Conservation (phyloP, 2,888 invertebrate species). For the Troides helena region DNA sequence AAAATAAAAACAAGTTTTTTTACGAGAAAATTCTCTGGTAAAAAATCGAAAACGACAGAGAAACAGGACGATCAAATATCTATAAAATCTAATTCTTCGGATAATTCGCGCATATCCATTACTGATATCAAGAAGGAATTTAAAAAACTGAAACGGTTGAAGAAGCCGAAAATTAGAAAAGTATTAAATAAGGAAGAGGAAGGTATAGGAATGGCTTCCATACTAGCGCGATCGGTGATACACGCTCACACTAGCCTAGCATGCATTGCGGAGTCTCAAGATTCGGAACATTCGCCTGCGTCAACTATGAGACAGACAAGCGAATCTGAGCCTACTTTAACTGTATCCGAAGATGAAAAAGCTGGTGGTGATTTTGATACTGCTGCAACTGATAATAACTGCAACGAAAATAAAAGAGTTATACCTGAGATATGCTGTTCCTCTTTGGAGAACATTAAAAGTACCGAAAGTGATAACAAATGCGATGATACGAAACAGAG, state of each 20-base stretch:
- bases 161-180: conserved; percentile 64
- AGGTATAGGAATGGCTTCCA: conserved; percentile 83
- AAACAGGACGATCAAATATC: conserved; percentile 77
- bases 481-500: conserved; percentile 40
- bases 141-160: conserved; percentile 66
- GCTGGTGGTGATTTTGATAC: conserved; percentile 31
- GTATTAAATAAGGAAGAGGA: conserved; percentile 65
- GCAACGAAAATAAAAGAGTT: conserved; percentile 29
- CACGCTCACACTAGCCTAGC: conserved; percentile 80
- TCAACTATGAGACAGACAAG: conserved; percentile 65
- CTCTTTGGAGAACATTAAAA: conserved; percentile 63
- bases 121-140: conserved; percentile 67
- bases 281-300: conserved; percentile 68
- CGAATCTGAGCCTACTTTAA: conserved; percentile 65
- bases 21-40: conserved; percentile 81
- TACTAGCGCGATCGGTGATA: conserved; percentile 83
- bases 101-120: conserved; percentile 68
- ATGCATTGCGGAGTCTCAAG: conserved; percentile 79
- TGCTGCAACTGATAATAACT: conserved; percentile 33
- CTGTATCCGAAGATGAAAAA: conserved; percentile 54
- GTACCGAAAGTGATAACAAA: conserved; percentile 38
- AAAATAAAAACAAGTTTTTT: conserved; percentile 82
- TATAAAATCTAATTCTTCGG: conserved; percentile 74
- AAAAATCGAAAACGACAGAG: conserved; percentile 79
- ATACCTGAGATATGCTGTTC: conserved; percentile 62